Conservation (phyloP, 2,797 vertebrate genomes). For the Lagodon rhomboides region DNA sequence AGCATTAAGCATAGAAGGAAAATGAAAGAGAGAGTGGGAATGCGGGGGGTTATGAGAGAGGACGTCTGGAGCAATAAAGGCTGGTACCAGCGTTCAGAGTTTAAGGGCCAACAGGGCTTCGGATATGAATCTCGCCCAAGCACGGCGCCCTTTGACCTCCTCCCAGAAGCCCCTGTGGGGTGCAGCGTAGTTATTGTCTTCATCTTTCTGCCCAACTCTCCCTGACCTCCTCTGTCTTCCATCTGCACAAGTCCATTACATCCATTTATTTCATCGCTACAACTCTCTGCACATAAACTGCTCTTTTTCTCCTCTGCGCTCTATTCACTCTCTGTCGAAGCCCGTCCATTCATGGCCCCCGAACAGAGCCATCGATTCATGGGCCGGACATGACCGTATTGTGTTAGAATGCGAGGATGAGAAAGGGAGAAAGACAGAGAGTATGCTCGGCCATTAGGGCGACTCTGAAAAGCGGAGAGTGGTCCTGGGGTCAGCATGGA, state of each 20-base stretch:
- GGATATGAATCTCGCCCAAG: constrained; percentile 79
- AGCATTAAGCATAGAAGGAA: constrained; percentile 7
- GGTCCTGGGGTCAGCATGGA: constrained; percentile 68
- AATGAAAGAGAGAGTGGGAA: constrained; percentile 38
- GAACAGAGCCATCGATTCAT: constrained; percentile 84
- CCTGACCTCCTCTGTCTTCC: constrained; percentile 76
- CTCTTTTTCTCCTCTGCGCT: constrained; percentile 55
- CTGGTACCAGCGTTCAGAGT: constrained; percentile 63
- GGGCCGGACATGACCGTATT: constrained; percentile 76
- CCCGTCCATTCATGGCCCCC: constrained; percentile 67
- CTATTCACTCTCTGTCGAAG: constrained; percentile 59
- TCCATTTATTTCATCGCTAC: constrained; percentile 67
- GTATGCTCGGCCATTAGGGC: constrained; percentile 29
- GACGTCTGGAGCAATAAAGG: constrained; percentile 70
- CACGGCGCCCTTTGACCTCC: constrained; percentile 71
- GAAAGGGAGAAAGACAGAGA: constrained; percentile 50
- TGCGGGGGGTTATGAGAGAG: constrained; percentile 52
- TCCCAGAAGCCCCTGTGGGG: constrained; percentile 69
- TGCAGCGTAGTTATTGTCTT: constrained; percentile 74
- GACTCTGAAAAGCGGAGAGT: constrained; percentile 55
- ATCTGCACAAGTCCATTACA: constrained; percentile 76
- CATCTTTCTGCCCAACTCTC: constrained; percentile 67
- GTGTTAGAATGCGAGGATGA: constrained; percentile 76
- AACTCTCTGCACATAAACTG: constrained; percentile 73
- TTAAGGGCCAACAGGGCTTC: constrained; percentile 74